These are phyloP conservation scores for Leucopsar rothschildi DNA, from an alignment of 2,113 vertebrate species.

Conservation along the genomic window DNA sequence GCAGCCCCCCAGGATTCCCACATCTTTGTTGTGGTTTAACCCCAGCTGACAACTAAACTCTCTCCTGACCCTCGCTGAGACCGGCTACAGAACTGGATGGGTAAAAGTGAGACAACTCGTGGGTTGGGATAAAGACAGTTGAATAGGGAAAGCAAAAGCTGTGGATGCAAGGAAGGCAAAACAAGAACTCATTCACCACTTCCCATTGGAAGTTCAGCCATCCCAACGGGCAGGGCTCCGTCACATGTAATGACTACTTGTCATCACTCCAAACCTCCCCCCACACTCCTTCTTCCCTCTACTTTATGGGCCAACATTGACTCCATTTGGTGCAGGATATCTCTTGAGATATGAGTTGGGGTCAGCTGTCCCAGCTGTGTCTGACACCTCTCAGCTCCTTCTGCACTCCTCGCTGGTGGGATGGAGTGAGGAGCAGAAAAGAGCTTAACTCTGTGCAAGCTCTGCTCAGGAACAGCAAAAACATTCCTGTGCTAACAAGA, in stretches of 20 bases:
- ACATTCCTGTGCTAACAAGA: neutral
- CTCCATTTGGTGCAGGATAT: neutral
- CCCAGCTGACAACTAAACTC: neutral
- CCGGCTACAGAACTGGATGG: rapidly evolving
- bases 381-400: neutral
- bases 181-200: neutral
- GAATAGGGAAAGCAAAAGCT: neutral
- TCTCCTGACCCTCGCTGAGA: rapidly evolving
- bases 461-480: neutral
- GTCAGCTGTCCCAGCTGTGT: neutral
- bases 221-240: neutral
- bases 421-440: neutral
- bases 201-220: neutral
- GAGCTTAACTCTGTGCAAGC: neutral
- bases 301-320: neutral
- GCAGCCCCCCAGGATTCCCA: rapidly evolving
- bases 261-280: neutral
- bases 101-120: neutral
- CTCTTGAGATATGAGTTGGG: neutral
- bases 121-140: neutral
- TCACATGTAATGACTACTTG: neutral
- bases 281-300: neutral
- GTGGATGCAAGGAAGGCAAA: neutral
- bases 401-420: neutral
- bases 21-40: neutral